These are phyloP conservation scores for Epinotia bilunana DNA, from an alignment of 2,888 invertebrate species.

Conservation along the genomic window DNA sequence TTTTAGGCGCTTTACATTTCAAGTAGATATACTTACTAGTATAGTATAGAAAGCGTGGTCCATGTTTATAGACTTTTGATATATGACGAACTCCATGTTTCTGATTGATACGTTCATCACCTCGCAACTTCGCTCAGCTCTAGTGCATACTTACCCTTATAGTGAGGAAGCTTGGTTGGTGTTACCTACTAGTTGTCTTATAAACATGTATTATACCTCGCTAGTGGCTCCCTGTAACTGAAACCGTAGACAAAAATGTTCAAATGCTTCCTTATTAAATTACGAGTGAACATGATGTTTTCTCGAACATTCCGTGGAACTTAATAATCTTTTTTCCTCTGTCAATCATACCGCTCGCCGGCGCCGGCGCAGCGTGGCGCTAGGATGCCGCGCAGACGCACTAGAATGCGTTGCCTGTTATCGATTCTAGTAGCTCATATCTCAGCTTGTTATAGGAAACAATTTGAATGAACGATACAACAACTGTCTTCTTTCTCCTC, in stretches of 20 bases:
- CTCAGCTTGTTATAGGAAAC: conserved; percentile 15
- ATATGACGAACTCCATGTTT: too few relatives aligned
- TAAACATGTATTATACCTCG: neutral
- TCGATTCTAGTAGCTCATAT: conserved; percentile 22
- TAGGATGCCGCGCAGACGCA: conserved; percentile 41
- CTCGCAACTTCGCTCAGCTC: too few relatives aligned
- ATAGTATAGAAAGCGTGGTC: neutral
- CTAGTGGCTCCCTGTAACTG: neutral
- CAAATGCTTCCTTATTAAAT: conserved; percentile 1
- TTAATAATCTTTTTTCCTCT: conserved; percentile 39
- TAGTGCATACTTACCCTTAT: too few relatives aligned
- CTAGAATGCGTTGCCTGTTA: conserved; percentile 39
- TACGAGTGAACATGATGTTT: neutral
- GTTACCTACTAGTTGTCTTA: neutral
- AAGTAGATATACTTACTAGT: neutral
- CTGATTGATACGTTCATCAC: too few relatives aligned
- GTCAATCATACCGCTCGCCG: conserved; percentile 36
- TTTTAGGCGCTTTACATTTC: neutral
- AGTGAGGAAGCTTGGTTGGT: too few relatives aligned
- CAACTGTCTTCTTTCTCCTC: neutral
- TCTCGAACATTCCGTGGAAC: conserved; percentile 1
- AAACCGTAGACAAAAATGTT: neutral
- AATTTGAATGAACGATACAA: conserved; percentile 5
- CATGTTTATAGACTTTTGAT: too few relatives aligned
- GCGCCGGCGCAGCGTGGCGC: conserved; percentile 39